Evolutionary conservation across 2,113 vertebrate genomes (phyloP), one percentile per base, ranked within the genome.

Genomic region (Stictonetta naevosa): DNA sequence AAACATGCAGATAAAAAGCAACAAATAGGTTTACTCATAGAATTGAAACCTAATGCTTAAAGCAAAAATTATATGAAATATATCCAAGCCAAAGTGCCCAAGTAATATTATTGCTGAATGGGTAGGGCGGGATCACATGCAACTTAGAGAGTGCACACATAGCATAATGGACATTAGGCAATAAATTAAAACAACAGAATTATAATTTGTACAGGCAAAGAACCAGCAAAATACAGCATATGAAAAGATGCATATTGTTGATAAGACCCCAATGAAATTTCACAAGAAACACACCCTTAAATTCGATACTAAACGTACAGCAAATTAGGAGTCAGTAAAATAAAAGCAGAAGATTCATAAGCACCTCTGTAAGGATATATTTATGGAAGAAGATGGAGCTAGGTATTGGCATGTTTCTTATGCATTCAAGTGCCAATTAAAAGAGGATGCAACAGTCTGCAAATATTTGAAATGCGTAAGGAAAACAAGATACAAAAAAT

Each of bases 401-500:
- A 71, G 77, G 62, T 73, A 92, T 10, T 80, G 75, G 62, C 53
- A 90, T 73, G 20, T 17, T 64, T 53, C 53, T 77, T 82, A 71
- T 67, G 71, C 28, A 48, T 7, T 83, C 72, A 46, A 80, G 13
- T 92, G 58, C 79, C 40, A 96, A 76, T 0, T 92, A 62, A 63
- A 86, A 66, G 8, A 76, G 85, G 19, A 63, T 21, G 10, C 29
- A 83, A 77, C 7, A 66, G 59, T 66, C 72, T 80, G 60, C 34
- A 83, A 88, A 83, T 73, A 78, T 69, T 79, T 93, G 42, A 93
- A 93, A 26, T 48, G 17, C 55, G 38, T 68, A 93, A 82, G 38
- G 18, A 90, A 82, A 88, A 17, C 7, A 22, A 67, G 10, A 67
- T 48, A 11, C 5, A 95, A 63, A 29, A 52, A 72, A 88, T 50